Percentiles rank a stretch among this genome's conserved stretches.
phyloP scores from a whole-genome alignment of 2,888 invertebrate species.

The Rhagophthalmus giganteus region DNA sequence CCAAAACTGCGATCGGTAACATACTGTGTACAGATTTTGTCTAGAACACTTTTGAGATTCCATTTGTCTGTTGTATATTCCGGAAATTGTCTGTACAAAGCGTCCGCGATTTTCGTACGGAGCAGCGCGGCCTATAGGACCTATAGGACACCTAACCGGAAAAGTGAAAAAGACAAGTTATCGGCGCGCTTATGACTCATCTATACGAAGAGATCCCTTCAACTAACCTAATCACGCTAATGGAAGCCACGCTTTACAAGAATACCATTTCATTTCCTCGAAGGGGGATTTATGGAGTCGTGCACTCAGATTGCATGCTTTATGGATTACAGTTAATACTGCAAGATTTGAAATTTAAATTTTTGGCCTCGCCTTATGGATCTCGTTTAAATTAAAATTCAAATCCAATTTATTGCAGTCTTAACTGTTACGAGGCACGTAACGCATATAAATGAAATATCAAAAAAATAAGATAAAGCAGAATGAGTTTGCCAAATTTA shows the following conservation, averaged over 20 bases:
- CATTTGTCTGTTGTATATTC: slow-evolving; percentile 2
- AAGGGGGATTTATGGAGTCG: slow-evolving; percentile 16
- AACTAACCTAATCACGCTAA: slow-evolving; percentile 41
- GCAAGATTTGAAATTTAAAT: neutral
- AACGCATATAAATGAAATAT: neutral
- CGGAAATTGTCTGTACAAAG: no score
- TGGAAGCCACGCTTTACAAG: slow-evolving; percentile 42
- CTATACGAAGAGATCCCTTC: neutral
- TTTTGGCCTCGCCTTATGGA: no score
- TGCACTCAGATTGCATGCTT: slow-evolving; percentile 23
- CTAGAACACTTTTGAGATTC: slow-evolving; percentile 27
- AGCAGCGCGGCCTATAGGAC: no score
- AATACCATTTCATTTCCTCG: slow-evolving; percentile 41
- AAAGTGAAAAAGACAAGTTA: no score
- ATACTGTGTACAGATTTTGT: slow-evolving; percentile 52
- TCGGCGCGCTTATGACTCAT: neutral
- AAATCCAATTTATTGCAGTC: neutral
- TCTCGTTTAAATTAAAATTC: neutral
- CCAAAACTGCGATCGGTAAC: slow-evolving; percentile 50
- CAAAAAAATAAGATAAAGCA: neutral
- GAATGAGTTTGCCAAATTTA: neutral
- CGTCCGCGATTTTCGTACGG: no score
- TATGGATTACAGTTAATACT: slow-evolving; percentile 12
- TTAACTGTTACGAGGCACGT: neutral
- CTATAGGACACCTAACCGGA: no score